phyloP scores from a whole-genome alignment of 2,797 vertebrate genomes.

The Gambusia yucatana region DNA sequence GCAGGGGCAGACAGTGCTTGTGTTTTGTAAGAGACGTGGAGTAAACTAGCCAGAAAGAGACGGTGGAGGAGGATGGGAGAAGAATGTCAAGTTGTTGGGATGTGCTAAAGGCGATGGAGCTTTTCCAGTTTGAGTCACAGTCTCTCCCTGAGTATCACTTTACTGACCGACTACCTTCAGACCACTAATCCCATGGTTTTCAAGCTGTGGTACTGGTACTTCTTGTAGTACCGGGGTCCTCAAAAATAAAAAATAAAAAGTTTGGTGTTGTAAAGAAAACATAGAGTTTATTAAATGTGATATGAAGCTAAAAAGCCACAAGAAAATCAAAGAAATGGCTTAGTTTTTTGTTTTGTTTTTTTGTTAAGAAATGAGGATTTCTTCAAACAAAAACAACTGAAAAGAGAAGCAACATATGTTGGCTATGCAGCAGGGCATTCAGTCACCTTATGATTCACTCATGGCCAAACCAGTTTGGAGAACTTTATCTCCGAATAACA shows the following conservation, averaged over 20 bases:
- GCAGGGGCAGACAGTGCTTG: constrained; percentile 27
- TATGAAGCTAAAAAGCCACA: not conserved
- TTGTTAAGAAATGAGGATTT: not conserved
- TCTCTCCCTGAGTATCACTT: constrained; percentile 27
- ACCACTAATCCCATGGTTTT: not conserved
- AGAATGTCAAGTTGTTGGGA: constrained; percentile 29
- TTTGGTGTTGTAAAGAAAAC: not conserved
- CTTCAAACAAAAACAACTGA: not conserved
- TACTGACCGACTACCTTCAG: constrained; percentile 28
- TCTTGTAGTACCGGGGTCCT: not conserved
- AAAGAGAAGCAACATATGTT: not conserved
- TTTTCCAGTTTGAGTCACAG: constrained; percentile 17
- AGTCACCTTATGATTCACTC: not conserved
- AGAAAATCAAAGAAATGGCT: not conserved
- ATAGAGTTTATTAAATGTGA: not conserved
- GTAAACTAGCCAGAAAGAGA: constrained; percentile 30
- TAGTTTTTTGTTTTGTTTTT: not conserved
- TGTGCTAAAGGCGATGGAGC: constrained; percentile 32
- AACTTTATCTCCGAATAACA: not conserved
- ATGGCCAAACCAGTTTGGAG: not conserved
- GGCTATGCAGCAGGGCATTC: not conserved
- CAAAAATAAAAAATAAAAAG: not conserved
- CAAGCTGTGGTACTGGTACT: not conserved
- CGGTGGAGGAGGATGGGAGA: constrained; percentile 24
- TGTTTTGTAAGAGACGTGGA: constrained; percentile 42